phyloP scores from a whole-genome alignment of 2,888 invertebrate species.

The Chymomyza caudatula region DNA sequence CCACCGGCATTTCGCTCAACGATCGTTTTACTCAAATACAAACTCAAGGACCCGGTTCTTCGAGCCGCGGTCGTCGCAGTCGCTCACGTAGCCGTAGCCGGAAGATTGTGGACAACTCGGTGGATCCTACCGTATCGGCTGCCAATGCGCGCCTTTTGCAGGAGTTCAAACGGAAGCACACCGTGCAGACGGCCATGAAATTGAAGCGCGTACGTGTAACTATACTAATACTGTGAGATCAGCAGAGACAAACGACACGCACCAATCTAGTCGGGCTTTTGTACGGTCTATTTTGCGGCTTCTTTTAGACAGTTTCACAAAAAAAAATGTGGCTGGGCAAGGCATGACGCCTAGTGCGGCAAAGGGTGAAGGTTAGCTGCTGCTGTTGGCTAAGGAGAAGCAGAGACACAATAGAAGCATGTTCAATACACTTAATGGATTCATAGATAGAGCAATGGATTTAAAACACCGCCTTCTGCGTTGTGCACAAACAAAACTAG shows the following conservation, averaged over 20 bases:
- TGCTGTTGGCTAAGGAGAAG: not conserved
- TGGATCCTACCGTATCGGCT: conserved; percentile 53
- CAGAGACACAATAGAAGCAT: not conserved
- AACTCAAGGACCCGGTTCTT: conserved; percentile 30
- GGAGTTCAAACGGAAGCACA: conserved; percentile 76
- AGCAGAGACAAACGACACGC: not conserved
- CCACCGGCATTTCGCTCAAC: conserved; percentile 78
- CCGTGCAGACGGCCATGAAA: conserved; percentile 76
- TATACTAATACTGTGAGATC: conserved; percentile 21
- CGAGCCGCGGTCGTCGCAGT: conserved; percentile 45
- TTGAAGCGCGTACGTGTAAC: conserved; percentile 77
- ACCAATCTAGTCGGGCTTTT: conserved; percentile 13
- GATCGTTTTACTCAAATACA: conserved; percentile 78
- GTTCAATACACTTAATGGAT: not conserved
- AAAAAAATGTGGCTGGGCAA: conserved; percentile 24
- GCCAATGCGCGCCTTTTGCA: conserved; percentile 75
- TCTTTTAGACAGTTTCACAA: not conserved
- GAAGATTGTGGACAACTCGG: conserved; percentile 50
- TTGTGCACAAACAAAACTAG: not conserved
- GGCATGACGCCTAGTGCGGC: not conserved
- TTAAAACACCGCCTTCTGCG: conserved; percentile 2
- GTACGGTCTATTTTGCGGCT: conserved; percentile 4
- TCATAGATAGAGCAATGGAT: not conserved
- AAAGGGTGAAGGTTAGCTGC: not conserved
- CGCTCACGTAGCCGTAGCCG: conserved; percentile 64